These are phyloP conservation scores for Dryobates pubescens DNA, from an alignment of 2,797 vertebrate species.

Conservation along the genomic window DNA sequence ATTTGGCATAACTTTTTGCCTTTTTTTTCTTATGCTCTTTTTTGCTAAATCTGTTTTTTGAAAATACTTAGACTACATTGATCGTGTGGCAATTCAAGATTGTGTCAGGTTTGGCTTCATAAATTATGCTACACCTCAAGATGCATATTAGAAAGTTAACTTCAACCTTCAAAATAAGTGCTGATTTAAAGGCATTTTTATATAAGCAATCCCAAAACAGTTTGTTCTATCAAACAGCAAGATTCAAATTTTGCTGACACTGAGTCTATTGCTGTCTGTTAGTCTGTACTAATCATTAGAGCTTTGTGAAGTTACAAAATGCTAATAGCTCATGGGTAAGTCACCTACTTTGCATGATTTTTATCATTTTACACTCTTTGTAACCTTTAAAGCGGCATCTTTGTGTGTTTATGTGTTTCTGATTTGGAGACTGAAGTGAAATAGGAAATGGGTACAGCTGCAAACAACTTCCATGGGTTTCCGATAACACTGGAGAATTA, in stretches of 20 bases:
- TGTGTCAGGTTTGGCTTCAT: neutral
- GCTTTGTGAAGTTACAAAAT: slow-evolving; percentile 28
- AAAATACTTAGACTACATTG: neutral
- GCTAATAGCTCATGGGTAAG: neutral
- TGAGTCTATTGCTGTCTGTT: neutral
- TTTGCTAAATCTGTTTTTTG: neutral
- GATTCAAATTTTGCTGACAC: neutral
- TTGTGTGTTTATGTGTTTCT: slow-evolving; percentile 48
- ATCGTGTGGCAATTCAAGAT: neutral
- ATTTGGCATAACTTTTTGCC: neutral
- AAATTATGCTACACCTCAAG: neutral
- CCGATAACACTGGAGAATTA: slow-evolving; percentile 60
- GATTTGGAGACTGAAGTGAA: slow-evolving; percentile 75
- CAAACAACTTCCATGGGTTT: slow-evolving; percentile 90
- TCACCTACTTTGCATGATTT: neutral
- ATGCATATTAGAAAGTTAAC: neutral
- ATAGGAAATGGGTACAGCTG: slow-evolving; percentile 85
- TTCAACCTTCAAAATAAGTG: neutral
- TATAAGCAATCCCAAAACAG: neutral
- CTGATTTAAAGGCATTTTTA: neutral
- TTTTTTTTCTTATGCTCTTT: neutral
- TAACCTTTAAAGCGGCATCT: slow-evolving; percentile 56
- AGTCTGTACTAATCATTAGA: neutral
- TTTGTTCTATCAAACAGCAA: neutral
- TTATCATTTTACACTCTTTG: slow-evolving; percentile 58